Evolutionary conservation across 2,113 vertebrate species (phyloP), one percentile per base, ranked within the genome.

Genomic region (Mus pahari): DNA sequence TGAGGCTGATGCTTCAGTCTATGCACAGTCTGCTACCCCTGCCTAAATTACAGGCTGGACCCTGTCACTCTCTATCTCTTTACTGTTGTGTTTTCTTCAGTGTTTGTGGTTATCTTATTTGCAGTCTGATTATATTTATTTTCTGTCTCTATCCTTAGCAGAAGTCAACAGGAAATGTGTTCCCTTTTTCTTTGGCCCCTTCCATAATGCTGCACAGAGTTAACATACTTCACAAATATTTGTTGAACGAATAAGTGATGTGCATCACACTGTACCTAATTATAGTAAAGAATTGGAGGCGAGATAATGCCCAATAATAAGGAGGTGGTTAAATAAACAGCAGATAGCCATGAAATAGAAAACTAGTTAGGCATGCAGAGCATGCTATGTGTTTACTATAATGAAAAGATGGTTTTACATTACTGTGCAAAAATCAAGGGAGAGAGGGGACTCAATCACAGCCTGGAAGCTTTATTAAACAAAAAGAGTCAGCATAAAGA

Each of bases 41-140:
- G 3, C 11, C 68, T 64, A 45, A 87, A 71, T 55, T 31, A 90
- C 33, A 84, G 62, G 3, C 45, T 94, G 11, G 0, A 12, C 1
- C 33, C n/a, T n/a, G 7, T 39, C n/a, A 17, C 71, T 83, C 58
- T 81, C 79, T 89, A 9, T 64, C 60, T 94, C 58, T 17, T 55
- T 78, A 42, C 22, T 50, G 81, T n/a, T 87, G 90, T 77, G n/a
- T 90, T 79, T 95, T 60, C 50, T 75, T 82, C 92, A 53, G 39
- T 77, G 7, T 86, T 39, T 39, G 20, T 71, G 82, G 36, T 66
- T 58, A 55, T 96, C 50, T 77, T 81, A 73, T 48, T 42, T 77
- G 28, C 12, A 17, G 0, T 74, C 82, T 62, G 50, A 78, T 75
- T 55, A 28, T 66, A 4, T 58, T 93, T 88, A 60, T 90, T 90